Percentiles rank a stretch among this genome's conserved stretches.
These are phyloP conservation scores for Alentia gelatinosa DNA, from an alignment of 2,888 invertebrate species.

Conservation along the genomic window DNA sequence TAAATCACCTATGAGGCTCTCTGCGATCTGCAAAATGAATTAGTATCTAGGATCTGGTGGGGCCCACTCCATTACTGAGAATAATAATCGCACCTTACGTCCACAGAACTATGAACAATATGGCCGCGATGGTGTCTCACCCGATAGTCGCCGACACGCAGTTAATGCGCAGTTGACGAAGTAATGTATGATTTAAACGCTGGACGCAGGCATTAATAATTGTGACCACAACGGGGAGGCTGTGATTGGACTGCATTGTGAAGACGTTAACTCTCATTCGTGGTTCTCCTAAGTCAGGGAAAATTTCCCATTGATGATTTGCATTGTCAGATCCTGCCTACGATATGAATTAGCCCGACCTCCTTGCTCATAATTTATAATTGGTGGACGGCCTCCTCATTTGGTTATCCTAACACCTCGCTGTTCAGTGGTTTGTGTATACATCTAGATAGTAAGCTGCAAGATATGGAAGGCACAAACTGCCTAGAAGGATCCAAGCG, in stretches of 20 bases:
- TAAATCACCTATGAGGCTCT: not conserved
- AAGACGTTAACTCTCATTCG: not conserved
- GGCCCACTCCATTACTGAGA: not conserved
- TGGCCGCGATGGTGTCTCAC: not conserved
- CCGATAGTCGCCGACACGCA: not conserved
- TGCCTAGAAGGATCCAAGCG: no score
- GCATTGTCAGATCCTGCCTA: not conserved
- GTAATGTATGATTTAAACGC: conserved; percentile 17
- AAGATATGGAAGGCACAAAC: no score
- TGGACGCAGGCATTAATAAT: not conserved
- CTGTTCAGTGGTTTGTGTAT: no score
- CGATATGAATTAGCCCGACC: no score
- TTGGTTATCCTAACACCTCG: no score
- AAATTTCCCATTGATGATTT: not conserved
- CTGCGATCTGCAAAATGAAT: not conserved
- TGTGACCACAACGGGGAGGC: not conserved
- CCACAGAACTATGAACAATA: not conserved
- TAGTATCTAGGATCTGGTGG: not conserved
- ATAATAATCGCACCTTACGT: not conserved
- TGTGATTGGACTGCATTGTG: not conserved
- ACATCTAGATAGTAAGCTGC: no score
- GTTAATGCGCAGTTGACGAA: not conserved
- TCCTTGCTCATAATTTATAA: no score
- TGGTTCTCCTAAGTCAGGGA: not conserved
- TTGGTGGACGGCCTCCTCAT: no score